Percentiles rank a stretch among this genome's conserved stretches.
phyloP scores from a whole-genome alignment of 2,797 vertebrate species.

The Ctenopoma multispine region DNA sequence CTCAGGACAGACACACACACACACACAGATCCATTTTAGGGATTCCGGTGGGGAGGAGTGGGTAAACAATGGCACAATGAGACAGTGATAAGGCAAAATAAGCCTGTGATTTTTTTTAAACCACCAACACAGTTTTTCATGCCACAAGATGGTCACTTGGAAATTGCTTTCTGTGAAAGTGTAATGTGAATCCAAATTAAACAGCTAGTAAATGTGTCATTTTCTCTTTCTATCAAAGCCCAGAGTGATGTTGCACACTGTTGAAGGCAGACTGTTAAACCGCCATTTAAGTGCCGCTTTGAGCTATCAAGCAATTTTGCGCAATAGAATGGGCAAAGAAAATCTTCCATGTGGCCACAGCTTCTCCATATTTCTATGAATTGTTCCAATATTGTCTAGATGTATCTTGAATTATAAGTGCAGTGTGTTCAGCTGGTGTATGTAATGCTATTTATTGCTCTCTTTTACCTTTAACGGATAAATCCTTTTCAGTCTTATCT shows the following conservation, averaged over 20 bases:
- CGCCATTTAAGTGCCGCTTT: slow-evolving; percentile 39
- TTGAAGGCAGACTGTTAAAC: slow-evolving; percentile 51
- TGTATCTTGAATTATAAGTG: slow-evolving; percentile 50
- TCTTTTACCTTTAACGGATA: background rate
- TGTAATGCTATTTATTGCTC: slow-evolving; percentile 55
- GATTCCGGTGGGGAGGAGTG: background rate
- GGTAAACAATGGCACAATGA: background rate
- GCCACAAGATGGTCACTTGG: slow-evolving; percentile 23
- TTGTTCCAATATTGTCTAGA: slow-evolving; percentile 38
- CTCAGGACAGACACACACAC: background rate
- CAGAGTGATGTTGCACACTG: slow-evolving; percentile 20
- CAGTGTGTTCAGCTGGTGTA: slow-evolving; percentile 30
- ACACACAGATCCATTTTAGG: background rate
- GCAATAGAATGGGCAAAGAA: slow-evolving; percentile 6
- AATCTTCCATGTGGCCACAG: slow-evolving; percentile 15
- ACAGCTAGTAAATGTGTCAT: slow-evolving; percentile 35
- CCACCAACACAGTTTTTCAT: slow-evolving; percentile 14
- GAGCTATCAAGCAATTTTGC: slow-evolving; percentile 44
- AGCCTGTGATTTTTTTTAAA: slow-evolving; percentile 14
- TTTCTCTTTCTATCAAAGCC: slow-evolving; percentile 18
- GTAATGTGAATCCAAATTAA: slow-evolving; percentile 47
- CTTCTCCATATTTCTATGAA: slow-evolving; percentile 40
- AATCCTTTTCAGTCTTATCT: too few species aligned
- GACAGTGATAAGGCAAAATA: slow-evolving; percentile 5
- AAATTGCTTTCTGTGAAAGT: slow-evolving; percentile 37